Percentiles rank a stretch among this genome's conserved stretches.
phyloP scores from a whole-genome alignment of 1,140 invertebrate species.

The Episyrphus balteatus region DNA sequence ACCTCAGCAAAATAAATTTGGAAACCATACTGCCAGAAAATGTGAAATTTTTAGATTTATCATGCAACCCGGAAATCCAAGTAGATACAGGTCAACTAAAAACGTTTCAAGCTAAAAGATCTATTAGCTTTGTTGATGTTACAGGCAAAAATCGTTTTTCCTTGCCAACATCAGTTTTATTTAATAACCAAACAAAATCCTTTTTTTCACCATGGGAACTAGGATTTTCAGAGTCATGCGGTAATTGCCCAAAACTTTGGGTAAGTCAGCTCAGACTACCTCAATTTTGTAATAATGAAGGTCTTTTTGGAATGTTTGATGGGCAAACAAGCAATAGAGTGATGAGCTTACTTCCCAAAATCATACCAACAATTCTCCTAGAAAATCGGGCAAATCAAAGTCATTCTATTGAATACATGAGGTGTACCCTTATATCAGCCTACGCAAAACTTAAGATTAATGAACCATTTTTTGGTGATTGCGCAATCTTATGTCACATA shows the following conservation, averaged over 20 bases:
- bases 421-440: constrained; percentile 65
- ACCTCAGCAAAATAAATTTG: constrained; percentile 65
- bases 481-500: constrained; percentile 62
- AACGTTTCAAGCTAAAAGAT: constrained; percentile 61
- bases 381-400: constrained; percentile 71
- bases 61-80: constrained; percentile 67
- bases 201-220: constrained; percentile 51
- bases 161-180: constrained; percentile 48
- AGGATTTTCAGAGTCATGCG: constrained; percentile 77
- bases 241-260: constrained; percentile 55
- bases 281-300: constrained; percentile 65
- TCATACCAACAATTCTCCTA: constrained; percentile 60
- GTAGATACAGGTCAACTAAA: constrained; percentile 72
- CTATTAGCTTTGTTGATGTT: constrained; percentile 70
- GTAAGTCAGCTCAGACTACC: constrained; percentile 65
- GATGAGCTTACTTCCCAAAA: constrained; percentile 54
- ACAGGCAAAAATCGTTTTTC: constrained; percentile 60
- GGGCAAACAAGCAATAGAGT: constrained; percentile 53
- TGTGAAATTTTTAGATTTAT: constrained; percentile 73
- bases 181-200: constrained; percentile 43
- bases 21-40: constrained; percentile 63
- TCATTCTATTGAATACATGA: constrained; percentile 67
- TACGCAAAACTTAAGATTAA: constrained; percentile 63
- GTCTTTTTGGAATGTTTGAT: constrained; percentile 71
- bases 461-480: constrained; percentile 56